Evolutionary conservation across 53 echinoderm and acorn worm genomes (phyloP).

Genomic region (Apostichopus leukothele): DNA sequence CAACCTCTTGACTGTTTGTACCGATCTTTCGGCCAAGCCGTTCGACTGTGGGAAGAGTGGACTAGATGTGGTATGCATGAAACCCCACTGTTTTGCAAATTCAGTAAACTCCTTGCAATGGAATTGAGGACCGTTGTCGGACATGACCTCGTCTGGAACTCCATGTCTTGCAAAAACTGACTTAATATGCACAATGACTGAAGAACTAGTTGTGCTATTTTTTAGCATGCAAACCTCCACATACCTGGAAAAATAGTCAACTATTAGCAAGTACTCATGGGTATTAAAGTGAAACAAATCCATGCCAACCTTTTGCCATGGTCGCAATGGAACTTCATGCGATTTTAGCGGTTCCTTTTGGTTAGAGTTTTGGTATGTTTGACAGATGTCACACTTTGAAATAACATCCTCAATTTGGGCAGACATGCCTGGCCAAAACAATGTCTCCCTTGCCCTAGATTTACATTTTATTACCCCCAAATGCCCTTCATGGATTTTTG

Average conservation of each 20-base stretch:
- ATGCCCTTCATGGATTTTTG: slow-evolving; percentile 9
- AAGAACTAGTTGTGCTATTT: slow-evolving; percentile 7
- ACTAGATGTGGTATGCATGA: slow-evolving; percentile 31
- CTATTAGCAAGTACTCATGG: neutral
- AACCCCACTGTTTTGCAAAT: slow-evolving; percentile 45
- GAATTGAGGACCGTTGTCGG: slow-evolving; percentile 56
- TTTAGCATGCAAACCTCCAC: slow-evolving; percentile 10
- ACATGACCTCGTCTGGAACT: slow-evolving; percentile 35
- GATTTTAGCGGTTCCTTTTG: slow-evolving; percentile 32
- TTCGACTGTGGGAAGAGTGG: slow-evolving; percentile 51
- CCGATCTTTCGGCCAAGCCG: slow-evolving; percentile 50
- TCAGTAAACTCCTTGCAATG: slow-evolving; percentile 30
- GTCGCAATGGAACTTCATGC: neutral
- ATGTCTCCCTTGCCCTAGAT: neutral
- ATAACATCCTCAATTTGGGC: neutral
- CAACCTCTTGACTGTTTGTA: slow-evolving; percentile 42
- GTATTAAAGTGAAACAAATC: slow-evolving; percentile 6
- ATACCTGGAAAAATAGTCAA: slow-evolving; percentile 1
- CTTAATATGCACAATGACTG: slow-evolving; percentile 49
- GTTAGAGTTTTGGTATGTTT: slow-evolving; percentile 10
- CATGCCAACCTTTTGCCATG: neutral
- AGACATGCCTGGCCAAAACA: slow-evolving; percentile 51
- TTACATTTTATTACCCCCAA: neutral
- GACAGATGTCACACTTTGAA: slow-evolving; percentile 25
- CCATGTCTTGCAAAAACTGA: slow-evolving; percentile 58